Evolutionary conservation across 2,113 vertebrate genomes (phyloP), one percentile per base, ranked within the genome.

Genomic region (Thunnus maccoyii): DNA sequence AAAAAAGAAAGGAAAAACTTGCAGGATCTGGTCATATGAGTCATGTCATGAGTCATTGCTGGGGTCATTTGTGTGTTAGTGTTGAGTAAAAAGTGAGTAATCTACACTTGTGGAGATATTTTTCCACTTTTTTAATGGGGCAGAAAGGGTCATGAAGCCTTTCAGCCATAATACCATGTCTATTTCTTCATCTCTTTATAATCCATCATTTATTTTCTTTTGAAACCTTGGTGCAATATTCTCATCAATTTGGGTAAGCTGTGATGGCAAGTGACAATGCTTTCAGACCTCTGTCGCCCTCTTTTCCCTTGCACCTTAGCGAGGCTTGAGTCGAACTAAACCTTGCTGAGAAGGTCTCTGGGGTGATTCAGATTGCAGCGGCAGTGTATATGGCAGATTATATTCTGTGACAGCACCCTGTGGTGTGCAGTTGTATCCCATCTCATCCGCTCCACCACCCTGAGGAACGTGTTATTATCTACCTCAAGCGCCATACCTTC

Each of bases 381-480:
- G 58, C 51, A 25, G 36, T 66, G 60, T 48, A 67, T 57, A 65
- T 60, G 57, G 41, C 61, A 81, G 67, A 86, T 79, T 69, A 63
- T 65, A 55, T 80, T 75, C 54, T 61, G 58, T 9, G 6, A 66
- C 41, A 27, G 70, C 36, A 13, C 74, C 69, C 82, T 20, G 60
- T 57, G 63, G 58, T 61, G 15, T 25, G 32, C 46, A 17, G 17
- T n/a, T 48, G n/a, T 41, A 78, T 70, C 41, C 52, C 68, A 60
- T 83, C 58, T 69, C 79, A 73, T 76, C 36, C 51, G 32, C 46
- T n/a, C 14, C n/a, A 52, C 18, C 66, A 10, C 71, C 57, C 67
- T 36, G 15, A 60, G 44, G 68, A 73, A 74, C 27, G 61, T 41
- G 58, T 76, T 84, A 72, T 68, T 69, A 71, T 54, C 56, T 83